Base-by-base conservation (phyloP, 64 coral and sea anemone genomes). In the Actinia equina region DNA sequence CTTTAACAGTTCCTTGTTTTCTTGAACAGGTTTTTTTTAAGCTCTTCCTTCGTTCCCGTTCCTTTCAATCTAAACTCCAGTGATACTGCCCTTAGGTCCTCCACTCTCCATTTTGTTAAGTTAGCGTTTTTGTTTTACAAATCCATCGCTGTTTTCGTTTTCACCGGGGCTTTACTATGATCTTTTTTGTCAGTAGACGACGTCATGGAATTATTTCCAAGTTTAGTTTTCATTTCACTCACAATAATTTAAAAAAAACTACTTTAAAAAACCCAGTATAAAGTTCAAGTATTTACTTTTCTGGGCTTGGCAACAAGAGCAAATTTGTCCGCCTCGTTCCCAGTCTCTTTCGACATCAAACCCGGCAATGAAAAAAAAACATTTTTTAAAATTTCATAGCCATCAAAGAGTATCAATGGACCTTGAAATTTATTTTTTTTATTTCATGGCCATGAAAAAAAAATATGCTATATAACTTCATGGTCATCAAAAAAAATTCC, bases 1-100 rank as follows among this genome's bases (percentile, higher is more conserved):
- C 65, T 76, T 37, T 51, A 89, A 70, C 30, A 89, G 12, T 83
- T 84, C 42, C 19, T 67, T 83, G 71, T 83, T 65, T 52, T 83
- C 55, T 83, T 89, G 59, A 15, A 89, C 46, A 41, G 46, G 59
- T 82, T 82, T 26, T 54, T 89, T 17, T 89, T 82, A 59, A 82
- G 79, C 56, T 89, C 80, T 89, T 44, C 42, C 55, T 89, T 89
- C 27, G 80, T 89, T 89, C 80, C 80, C 7, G 88, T 77, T 84
- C 59, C 81, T 71, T 89, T 90, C 52, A 90, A 90, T 90, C 53
- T 89, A 23, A 85, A 71, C 46, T 90, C n/a, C 44, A 90, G 64
- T 79, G 81, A 90, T 59, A 90, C 13, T 49, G 7, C 55, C 49
- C 43, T 89, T 44, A 89, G 54, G 60, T 89, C 88, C 55, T 81